A percentile compares a stretch with the other conserved stretches of the same genome.
These are phyloP conservation scores for Melanitta fusca DNA, from an alignment of 2,797 vertebrate species.

Conservation along the genomic window DNA sequence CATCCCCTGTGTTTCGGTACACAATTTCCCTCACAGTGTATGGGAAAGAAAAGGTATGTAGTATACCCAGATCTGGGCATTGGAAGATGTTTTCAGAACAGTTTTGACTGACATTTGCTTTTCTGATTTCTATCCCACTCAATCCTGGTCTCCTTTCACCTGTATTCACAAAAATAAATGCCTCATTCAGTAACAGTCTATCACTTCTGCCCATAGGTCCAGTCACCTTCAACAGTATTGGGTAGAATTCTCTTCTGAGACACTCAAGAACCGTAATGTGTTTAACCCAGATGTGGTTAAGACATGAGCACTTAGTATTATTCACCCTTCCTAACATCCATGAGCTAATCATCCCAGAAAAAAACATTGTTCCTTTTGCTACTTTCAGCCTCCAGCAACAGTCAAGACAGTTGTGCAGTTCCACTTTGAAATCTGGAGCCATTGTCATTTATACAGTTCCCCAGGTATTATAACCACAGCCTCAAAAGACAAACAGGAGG, in stretches of 20 bases:
- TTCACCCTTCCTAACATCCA: neutral
- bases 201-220: neutral
- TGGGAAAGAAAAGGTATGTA: neutral
- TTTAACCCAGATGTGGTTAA: neutral
- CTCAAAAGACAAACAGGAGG: constrained; percentile 30
- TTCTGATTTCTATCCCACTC: neutral
- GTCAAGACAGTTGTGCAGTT: neutral
- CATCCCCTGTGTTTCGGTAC: accelerated
- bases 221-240: neutral
- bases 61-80: accelerated
- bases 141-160: neutral
- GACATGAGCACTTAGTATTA: neutral
- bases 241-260: neutral
- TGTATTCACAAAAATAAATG: neutral
- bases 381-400: neutral
- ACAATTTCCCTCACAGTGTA: accelerated
- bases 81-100: neutral
- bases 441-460: constrained; percentile 41
- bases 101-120: neutral
- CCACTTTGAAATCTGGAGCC: neutral
- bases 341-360: neutral
- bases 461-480: constrained; percentile 1
- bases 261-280: neutral
- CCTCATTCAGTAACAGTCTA: neutral
- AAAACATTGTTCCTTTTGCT: neutral